phyloP scores from a whole-genome alignment of 2,113 vertebrate genomes.

The Sinocyclocheilus anshuiensis region DNA sequence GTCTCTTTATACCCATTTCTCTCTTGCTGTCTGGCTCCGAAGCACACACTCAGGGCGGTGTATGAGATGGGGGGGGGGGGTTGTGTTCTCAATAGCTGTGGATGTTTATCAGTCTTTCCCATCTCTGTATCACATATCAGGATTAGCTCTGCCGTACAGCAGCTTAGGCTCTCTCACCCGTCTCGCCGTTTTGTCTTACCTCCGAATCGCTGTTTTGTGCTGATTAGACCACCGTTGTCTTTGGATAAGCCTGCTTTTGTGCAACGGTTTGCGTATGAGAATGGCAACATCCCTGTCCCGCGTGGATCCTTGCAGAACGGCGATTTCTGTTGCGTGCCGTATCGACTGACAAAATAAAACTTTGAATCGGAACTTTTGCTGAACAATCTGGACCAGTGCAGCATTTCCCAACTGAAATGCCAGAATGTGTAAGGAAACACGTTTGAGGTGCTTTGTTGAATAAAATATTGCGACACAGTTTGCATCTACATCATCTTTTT shows the following conservation, averaged over 20 bases:
- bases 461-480: not conserved
- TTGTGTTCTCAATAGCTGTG: constrained; percentile 53
- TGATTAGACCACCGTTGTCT: constrained; percentile 69
- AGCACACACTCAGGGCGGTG: not conserved
- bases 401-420: not conserved
- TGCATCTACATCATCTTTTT: constrained; percentile 18
- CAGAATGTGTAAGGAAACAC: constrained; percentile 3
- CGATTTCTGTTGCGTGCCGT: not conserved
- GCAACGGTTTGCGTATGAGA: constrained; percentile 43
- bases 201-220: constrained; percentile 66
- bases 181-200: constrained; percentile 57
- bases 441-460: not conserved
- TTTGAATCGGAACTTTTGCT: not conserved
- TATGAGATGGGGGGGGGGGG: not conserved
- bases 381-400: not conserved
- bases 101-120: constrained; percentile 57
- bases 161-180: constrained; percentile 54
- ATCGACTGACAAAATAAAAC: not conserved
- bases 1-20: constrained; percentile 31
- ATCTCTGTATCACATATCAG: constrained; percentile 66
- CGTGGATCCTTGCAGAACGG: constrained; percentile 21
- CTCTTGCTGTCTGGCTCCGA: not conserved
- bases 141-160: constrained; percentile 66
- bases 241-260: constrained; percentile 68
- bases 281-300: not conserved